Conservation (phyloP, 2,888 invertebrate species). For the Papilio elwesi region DNA sequence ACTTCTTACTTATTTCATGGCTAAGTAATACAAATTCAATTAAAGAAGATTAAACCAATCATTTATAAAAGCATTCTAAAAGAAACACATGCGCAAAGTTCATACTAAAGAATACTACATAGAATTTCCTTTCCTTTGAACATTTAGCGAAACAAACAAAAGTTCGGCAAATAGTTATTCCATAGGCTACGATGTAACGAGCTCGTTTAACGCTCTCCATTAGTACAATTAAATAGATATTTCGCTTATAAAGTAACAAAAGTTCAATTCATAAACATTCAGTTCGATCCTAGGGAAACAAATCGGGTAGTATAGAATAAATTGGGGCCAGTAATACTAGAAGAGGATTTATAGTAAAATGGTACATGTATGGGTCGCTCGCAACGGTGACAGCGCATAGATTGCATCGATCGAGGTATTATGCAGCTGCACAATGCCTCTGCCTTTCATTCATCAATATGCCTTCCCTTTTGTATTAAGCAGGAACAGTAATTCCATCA, state of each 20-base stretch:
- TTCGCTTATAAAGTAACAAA: constrained; percentile 65
- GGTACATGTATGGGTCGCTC: constrained; percentile 34
- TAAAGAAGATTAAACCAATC: not conserved
- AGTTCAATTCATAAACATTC: constrained; percentile 74
- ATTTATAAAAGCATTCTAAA: not conserved
- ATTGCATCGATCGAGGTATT: constrained; percentile 30
- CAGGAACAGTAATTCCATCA: not conserved
- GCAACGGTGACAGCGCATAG: constrained; percentile 28
- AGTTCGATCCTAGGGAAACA: constrained; percentile 56
- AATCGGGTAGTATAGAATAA: constrained; percentile 69
- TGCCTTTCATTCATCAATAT: constrained; percentile 12
- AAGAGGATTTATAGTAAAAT: constrained; percentile 46
- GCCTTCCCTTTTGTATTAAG: constrained; percentile 22
- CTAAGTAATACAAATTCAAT: too few relatives aligned
- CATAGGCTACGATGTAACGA: constrained; percentile 36
- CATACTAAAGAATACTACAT: not conserved
- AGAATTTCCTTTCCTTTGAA: constrained; percentile 28
- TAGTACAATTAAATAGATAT: constrained; percentile 47
- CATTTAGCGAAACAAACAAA: constrained; percentile 20
- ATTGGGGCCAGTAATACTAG: constrained; percentile 64
- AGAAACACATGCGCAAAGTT: constrained; percentile 9
- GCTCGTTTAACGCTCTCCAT: constrained; percentile 31
- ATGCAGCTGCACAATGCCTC: constrained; percentile 14
- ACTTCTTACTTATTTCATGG: too few relatives aligned
- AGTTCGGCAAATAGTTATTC: constrained; percentile 39